phyloP scores from a whole-genome alignment of 2,888 invertebrate genomes.

The Aphidoletes aphidimyza region DNA sequence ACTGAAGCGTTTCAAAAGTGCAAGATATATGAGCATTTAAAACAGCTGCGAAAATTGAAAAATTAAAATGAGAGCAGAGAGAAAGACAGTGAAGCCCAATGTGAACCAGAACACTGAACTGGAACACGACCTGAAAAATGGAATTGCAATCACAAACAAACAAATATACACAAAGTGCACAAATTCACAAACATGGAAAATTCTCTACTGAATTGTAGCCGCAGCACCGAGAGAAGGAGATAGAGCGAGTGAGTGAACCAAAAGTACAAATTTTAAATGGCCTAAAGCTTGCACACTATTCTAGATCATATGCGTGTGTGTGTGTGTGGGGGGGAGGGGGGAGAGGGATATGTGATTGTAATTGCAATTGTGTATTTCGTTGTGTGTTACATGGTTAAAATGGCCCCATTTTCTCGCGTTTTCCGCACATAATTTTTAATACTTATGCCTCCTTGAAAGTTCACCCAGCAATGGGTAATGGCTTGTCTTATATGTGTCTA shows the following conservation, averaged over 20 bases:
- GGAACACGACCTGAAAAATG: constrained; percentile 10
- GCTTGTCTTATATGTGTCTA: constrained; percentile 43
- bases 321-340: no score
- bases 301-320: constrained; percentile 10
- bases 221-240: no score
- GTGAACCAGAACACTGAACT: not conserved
- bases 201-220: no score
- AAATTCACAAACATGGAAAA: not conserved
- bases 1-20: constrained; percentile 32
- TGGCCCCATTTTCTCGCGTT: constrained; percentile 16
- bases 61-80: not conserved
- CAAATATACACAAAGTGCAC: not conserved
- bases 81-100: not conserved
- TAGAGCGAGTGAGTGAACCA: no score
- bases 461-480: not conserved
- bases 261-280: constrained; percentile 38
- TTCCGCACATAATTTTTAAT: constrained; percentile 11
- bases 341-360: no score
- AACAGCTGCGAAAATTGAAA: constrained; percentile 43
- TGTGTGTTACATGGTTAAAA: not conserved
- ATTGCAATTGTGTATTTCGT: not conserved
- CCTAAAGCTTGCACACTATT: not conserved
- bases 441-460: not conserved
- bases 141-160: not conserved
- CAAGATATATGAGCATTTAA: constrained; percentile 42